Conservation (phyloP, 2,888 invertebrate genomes). For the Ophioninae sp. region DNA sequence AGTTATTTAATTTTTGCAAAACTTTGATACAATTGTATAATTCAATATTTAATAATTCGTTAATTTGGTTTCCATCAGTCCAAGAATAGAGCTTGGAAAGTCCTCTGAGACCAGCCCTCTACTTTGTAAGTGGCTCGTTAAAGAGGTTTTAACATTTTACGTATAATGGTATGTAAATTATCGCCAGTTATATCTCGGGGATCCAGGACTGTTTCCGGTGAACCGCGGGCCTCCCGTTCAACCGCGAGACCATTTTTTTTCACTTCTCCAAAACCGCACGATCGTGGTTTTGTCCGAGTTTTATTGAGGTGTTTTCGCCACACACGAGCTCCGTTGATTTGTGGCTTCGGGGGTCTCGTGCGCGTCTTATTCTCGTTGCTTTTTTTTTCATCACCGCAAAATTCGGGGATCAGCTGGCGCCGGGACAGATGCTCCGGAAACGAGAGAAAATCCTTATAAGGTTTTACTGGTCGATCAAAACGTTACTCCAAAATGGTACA, state of each 20-base stretch:
- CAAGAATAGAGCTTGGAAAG: neutral
- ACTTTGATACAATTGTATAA: too few species aligned
- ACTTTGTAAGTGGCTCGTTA: slow-evolving; percentile 35
- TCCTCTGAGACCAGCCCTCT: slow-evolving; percentile 3
- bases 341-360: slow-evolving; percentile 24
- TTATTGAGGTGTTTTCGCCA: slow-evolving; percentile 63
- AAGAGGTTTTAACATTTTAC: slow-evolving; percentile 21
- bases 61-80: neutral
- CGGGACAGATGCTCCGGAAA: slow-evolving; percentile 34
- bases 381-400: slow-evolving; percentile 21
- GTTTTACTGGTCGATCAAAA: too few species aligned
- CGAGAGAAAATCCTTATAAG: slow-evolving; percentile 34
- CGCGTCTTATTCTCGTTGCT: neutral
- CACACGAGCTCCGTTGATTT: slow-evolving; percentile 51
- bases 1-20: too few species aligned
- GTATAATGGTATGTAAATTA: slow-evolving; percentile 71
- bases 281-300: slow-evolving; percentile 60
- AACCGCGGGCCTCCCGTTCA: slow-evolving; percentile 35
- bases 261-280: slow-evolving; percentile 68
- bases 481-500: too few species aligned
- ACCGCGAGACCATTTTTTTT: slow-evolving; percentile 59
- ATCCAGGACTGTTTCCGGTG: slow-evolving; percentile 42
- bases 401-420: slow-evolving; percentile 43
- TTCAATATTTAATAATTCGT: too few species aligned
- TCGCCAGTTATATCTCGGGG: slow-evolving; percentile 54